Percentiles rank a stretch among this genome's conserved stretches.
phyloP scores from a whole-genome alignment of 2,113 vertebrate species.

The Triplophysa rosa region DNA sequence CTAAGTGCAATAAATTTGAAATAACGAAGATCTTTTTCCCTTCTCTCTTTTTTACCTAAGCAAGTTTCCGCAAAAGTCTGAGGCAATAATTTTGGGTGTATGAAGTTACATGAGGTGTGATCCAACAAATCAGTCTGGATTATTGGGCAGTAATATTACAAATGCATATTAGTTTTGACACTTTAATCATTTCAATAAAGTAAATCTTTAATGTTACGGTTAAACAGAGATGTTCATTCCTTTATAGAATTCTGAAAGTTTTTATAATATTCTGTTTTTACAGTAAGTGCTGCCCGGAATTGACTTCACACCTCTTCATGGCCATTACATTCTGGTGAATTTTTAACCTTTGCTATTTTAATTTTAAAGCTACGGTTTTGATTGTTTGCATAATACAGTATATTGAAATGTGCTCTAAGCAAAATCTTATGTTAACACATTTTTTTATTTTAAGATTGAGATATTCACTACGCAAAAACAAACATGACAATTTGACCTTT shows the following conservation, averaged over 20 bases:
- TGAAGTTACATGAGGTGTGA: slow-evolving; percentile 20
- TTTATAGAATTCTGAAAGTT: not conserved
- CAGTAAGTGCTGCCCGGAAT: too few species aligned
- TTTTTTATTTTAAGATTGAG: not conserved
- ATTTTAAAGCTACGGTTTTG: too few species aligned
- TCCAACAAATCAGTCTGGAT: slow-evolving; percentile 13
- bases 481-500: slow-evolving; percentile 5
- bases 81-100: not conserved
- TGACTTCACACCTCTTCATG: too few species aligned
- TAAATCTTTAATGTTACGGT: not conserved
- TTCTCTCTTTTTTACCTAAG: not conserved
- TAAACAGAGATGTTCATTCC: not conserved
- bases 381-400: too few species aligned
- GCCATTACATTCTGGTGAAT: too few species aligned
- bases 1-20: slow-evolving; percentile 27
- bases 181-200: not conserved
- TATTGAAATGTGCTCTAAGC: too few species aligned
- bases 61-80: not conserved
- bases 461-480: not conserved
- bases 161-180: slow-evolving; percentile 9
- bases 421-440: too few species aligned
- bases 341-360: not conserved
- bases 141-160: not conserved
- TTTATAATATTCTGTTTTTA: too few species aligned
- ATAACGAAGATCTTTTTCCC: slow-evolving; percentile 25